These are phyloP conservation scores for Drosophila saltans DNA, from an alignment of 1,140 invertebrate genomes.

Conservation along the genomic window DNA sequence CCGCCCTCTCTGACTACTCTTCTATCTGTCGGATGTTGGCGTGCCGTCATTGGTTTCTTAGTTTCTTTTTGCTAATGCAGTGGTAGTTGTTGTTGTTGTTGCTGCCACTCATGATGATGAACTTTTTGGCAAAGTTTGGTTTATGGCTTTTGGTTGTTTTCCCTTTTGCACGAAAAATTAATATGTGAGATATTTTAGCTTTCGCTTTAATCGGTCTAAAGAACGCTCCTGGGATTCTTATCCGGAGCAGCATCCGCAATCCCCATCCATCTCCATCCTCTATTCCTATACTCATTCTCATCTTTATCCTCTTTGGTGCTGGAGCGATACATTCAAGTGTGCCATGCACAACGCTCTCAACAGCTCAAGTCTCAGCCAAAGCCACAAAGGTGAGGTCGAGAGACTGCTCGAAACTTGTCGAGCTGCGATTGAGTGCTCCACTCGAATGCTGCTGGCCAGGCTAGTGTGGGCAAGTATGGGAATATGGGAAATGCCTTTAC, in stretches of 20 bases:
- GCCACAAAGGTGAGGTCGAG: constrained; percentile 21
- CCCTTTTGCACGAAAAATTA: constrained; percentile 48
- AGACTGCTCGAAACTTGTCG: constrained; percentile 20
- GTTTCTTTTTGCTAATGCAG: constrained; percentile 13
- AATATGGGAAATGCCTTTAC: neutral
- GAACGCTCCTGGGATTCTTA: constrained; percentile 17
- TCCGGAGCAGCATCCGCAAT: constrained; percentile 1
- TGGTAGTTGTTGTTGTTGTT: constrained; percentile 42
- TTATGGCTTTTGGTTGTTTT: constrained; percentile 58
- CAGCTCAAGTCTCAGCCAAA: constrained; percentile 13
- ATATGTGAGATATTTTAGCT: constrained; percentile 63
- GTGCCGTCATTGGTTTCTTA: constrained; percentile 29
- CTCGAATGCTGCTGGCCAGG: constrained; percentile 12
- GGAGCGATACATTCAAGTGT: neutral
- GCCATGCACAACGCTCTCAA: constrained; percentile 7
- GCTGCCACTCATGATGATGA: constrained; percentile 60
- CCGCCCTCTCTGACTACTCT: constrained; percentile 22
- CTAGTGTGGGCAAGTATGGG: neutral
- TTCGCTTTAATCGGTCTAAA: constrained; percentile 31
- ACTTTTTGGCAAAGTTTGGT: constrained; percentile 59
- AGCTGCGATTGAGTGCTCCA: constrained; percentile 24
- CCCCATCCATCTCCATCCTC: neutral
- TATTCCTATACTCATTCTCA: neutral
- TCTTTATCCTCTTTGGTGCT: constrained; percentile 19
- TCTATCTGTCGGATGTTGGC: constrained; percentile 43